phyloP scores from a whole-genome alignment of 2,888 invertebrate species.

The Scrobipalpa costella region DNA sequence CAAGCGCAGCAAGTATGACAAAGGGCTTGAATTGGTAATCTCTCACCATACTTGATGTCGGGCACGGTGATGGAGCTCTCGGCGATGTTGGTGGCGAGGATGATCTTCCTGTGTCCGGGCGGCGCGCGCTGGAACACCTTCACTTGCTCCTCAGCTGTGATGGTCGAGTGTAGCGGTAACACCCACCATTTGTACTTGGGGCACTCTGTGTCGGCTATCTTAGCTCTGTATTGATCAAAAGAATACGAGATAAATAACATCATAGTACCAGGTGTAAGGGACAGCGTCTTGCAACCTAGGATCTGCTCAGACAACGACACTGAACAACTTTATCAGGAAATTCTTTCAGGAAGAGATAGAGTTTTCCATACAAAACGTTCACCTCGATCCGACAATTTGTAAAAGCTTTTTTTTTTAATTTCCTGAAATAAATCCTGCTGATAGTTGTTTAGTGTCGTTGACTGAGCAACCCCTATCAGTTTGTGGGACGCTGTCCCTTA shows the following conservation, averaged over 20 bases:
- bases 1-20: background rate
- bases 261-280: too few species aligned
- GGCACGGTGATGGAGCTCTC: conserved; percentile 96
- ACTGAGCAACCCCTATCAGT: too few species aligned
- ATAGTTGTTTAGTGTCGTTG: too few species aligned
- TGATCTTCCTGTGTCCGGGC: conserved; percentile 88
- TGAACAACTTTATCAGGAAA: too few species aligned
- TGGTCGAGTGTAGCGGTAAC: conserved; percentile 86
- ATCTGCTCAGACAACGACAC: background rate
- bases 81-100: conserved; percentile 94
- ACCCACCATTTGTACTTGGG: conserved; percentile 77
- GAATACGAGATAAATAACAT: too few species aligned
- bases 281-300: too few species aligned
- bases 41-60: conserved; percentile 89
- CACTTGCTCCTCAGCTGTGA: conserved; percentile 89
- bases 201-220: conserved; percentile 49
- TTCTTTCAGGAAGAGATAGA: background rate
- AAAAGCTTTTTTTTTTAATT: too few species aligned
- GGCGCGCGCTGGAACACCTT: conserved; percentile 81
- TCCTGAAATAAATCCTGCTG: too few species aligned
- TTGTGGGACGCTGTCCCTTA: too few species aligned
- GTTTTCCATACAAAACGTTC: too few species aligned
- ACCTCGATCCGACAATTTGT: too few species aligned
- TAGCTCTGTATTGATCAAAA: conserved; percentile 40
- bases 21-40: background rate